Base-by-base conservation (phyloP, 1,140 invertebrate species). In the Pseudomyrmex concolor region DNA sequence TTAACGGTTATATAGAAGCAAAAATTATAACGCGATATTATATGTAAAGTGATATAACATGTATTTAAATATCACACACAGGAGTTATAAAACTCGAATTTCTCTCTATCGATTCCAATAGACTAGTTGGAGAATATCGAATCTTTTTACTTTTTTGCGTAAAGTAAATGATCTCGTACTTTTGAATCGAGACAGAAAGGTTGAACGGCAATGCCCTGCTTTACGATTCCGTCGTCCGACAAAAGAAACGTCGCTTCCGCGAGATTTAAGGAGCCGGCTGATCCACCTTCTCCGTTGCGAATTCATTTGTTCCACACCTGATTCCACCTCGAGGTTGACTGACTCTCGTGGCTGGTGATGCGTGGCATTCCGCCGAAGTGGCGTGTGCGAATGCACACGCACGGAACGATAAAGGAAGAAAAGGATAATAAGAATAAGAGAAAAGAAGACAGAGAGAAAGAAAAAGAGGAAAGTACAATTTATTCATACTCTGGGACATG, bases 281-380 rank as follows among this genome's bases (percentile, higher is more conserved):
- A 80, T 80, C 76, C 76, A 55, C 45, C 66, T 80, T 66, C 76
- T 12, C 66, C 76, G 76, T 80, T 66, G 76, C 76, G 66, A 80
- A 80, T 80, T 80, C 76, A 80, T 80, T 80, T 80, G 66, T 80
- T 80, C 76, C 76, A 80, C 76, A 80, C 76, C 76, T 80, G 76
- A 80, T 80, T 80, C 76, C 43, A 13, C 45, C 66, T 80, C n/a
- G 76, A 70, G 76, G 76, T 80, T 70, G 76, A 80, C 66, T 87
- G 85, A 77, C 10, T 84, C 64, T 71, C 45, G 62, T 85, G 43
- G 81, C 82, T 83, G 83, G 68, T 89, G 87, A 84, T 86, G 88
- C 85, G 85, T 85, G 88, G 88, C 88, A 87, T 89, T 89, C 88
- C 87, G 74, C 60, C 87, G 84, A 83, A 66, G 81, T 81, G 67